Evolutionary conservation across 2,888 invertebrate species (phyloP).

Genomic region (Sarcophaga variegata): DNA sequence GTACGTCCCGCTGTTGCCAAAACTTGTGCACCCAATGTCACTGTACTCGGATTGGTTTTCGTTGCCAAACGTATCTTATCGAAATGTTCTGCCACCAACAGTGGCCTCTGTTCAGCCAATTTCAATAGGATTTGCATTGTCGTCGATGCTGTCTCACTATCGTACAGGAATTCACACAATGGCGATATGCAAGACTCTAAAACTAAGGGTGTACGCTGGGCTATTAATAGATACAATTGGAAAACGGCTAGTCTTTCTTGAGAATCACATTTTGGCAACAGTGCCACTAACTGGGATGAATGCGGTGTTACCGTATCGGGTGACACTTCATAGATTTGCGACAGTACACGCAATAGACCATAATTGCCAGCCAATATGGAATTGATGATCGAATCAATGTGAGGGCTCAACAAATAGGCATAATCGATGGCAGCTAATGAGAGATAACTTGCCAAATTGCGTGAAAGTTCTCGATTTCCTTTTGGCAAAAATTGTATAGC

Average conservation of each 20-base stretch:
- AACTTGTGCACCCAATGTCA: constrained; percentile 87
- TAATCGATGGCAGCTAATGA: constrained; percentile 96
- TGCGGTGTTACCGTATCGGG: constrained; percentile 93
- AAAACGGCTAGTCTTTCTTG: constrained; percentile 93
- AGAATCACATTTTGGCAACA: constrained; percentile 91
- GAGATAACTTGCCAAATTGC: constrained; percentile 95
- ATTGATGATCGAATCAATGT: constrained; percentile 94
- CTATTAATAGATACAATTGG: constrained; percentile 91
- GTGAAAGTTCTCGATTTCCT: constrained; percentile 93
- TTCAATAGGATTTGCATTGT: constrained; percentile 89
- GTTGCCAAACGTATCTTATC: constrained; percentile 87
- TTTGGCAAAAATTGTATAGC: constrained; percentile 96
- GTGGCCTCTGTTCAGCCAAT: constrained; percentile 87
- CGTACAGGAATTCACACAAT: constrained; percentile 88
- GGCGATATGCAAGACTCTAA: constrained; percentile 91
- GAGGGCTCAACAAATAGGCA: constrained; percentile 91
- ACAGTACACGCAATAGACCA: constrained; percentile 92
- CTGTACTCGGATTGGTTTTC: constrained; percentile 85
- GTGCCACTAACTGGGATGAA: constrained; percentile 88
- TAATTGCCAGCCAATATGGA: constrained; percentile 95
- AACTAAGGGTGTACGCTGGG: constrained; percentile 89
- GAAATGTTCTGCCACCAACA: constrained; percentile 88
- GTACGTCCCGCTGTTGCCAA: constrained; percentile 88
- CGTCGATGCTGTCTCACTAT: constrained; percentile 84
- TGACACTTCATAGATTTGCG: constrained; percentile 94